Base-by-base conservation (phyloP, 2,113 vertebrate genomes). In the Dascyllus trimaculatus region DNA sequence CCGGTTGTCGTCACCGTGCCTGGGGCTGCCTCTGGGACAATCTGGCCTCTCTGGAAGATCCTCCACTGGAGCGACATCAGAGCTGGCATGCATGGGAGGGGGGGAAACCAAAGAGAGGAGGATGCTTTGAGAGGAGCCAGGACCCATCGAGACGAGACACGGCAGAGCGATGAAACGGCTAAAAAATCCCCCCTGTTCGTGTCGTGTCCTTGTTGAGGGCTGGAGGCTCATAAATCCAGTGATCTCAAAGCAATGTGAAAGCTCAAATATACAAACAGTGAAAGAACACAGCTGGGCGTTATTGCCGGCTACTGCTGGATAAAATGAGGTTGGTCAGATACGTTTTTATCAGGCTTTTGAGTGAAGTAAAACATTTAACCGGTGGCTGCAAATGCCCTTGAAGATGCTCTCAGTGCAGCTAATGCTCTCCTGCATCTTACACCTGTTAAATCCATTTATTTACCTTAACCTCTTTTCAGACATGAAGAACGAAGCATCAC, bases 31-130 rank as follows among this genome's bases (percentile, higher is more conserved):
- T 80, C 75, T 71, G 86, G 76, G 88, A 91, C 73, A 78, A 60
- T 67, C 62, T 62, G 75, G 80, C 75, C 76, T 81, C 25, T 43
- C 65, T 88, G 86, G 66, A 85, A 85, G 80, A 85, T 67, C 56
- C 60, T 69, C 59, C n/a, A 48, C 77, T 88, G 86, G 82, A 85
- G 81, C 66, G 46, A 82, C 74, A 85, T 90, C 82, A 90, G 72
- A 87, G 70, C 46, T 54, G 51, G 66, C 62, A 57, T n/a, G 64
- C 21, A 71, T 60, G 29, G 54, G 7, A 2, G 26, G 3, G 26
- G 26, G 71, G 69, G 0, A 74, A 86, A 75, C 38, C 32, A 46
- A 68, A 62, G 69, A 66, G 40, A 38, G 9, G 32, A 51, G 8
- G 54, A 43, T 14, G 59, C 58, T 79, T 63, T 17, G 46, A 71